phyloP scores from a whole-genome alignment of 1,140 invertebrate genomes.

The Pseudachorutes palmiensis region DNA sequence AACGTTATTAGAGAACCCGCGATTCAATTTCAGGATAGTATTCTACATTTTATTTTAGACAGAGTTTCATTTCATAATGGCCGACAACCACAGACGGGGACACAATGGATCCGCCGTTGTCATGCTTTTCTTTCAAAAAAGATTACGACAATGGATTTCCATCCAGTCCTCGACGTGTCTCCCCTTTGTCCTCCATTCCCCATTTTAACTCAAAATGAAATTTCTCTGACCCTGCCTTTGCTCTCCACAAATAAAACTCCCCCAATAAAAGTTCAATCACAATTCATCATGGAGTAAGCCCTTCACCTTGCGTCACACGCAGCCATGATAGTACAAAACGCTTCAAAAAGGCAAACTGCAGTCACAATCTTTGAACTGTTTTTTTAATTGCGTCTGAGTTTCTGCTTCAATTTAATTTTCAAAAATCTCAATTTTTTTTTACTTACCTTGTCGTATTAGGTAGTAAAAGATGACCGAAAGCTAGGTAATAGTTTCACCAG shows the following conservation, averaged over 20 bases:
- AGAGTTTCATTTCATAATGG: slow-evolving; percentile 24
- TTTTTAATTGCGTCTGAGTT: too few species aligned
- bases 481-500: too few species aligned
- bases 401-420: too few species aligned
- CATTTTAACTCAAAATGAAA: slow-evolving; percentile 22
- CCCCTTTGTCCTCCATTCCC: neutral
- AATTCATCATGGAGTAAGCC: too few species aligned
- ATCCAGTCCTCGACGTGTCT: neutral
- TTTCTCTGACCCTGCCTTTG: slow-evolving; percentile 23
- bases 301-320: neutral
- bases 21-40: neutral
- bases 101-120: slow-evolving; percentile 15
- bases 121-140: slow-evolving; percentile 9
- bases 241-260: slow-evolving; percentile 14
- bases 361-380: neutral
- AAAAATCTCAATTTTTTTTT: too few species aligned
- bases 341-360: neutral
- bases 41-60: slow-evolving; percentile 12
- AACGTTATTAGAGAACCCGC: too few species aligned
- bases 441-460: too few species aligned
- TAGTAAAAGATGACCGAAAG: too few species aligned
- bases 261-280: slow-evolving; percentile 18
- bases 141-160: slow-evolving; percentile 5
- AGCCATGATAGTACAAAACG: neutral
- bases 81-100: slow-evolving; percentile 18